Base-by-base conservation (phyloP, 2,113 vertebrate genomes). In the Serinus canaria region DNA sequence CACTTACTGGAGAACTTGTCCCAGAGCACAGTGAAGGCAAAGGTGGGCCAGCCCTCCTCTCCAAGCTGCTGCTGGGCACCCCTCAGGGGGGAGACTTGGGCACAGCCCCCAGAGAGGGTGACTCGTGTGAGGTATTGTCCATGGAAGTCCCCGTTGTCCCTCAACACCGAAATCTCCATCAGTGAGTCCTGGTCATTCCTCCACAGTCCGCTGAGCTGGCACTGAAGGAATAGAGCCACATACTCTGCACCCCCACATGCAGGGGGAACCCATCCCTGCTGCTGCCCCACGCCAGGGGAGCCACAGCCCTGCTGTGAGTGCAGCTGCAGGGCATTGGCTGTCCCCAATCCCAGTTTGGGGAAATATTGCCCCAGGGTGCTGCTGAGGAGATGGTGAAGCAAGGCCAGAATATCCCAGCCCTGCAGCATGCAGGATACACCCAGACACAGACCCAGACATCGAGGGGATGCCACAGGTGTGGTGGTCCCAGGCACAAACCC, bases 1-100 rank as follows among this genome's bases (percentile, higher is more conserved):
- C n/a, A 92, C 96, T 95, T 89, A 95, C 94, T 96, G 68, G 96
- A 96, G 80, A 96, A 96, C 28, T 56, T 93, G 19, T 96, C 89
- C 96, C 96, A 95, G 89, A 3, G 83, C 41, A 95, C 83, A 0
- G 46, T 77, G 76, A 96, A 95, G 83, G 75, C 89, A 0, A 96
- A 96, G 15, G 93, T 94, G 63, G 94, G 80, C 91, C 96, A 90
- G 15, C 27, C 67, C 13, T 66, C 86, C 28, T 92, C 72, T 0
- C 37, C 3, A 6, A n/a, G 83, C 55, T 92, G 83, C 53, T 96
- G 94, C 59, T 95, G 96, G 31, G 25, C 9, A 0, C 94, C 96
- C 3, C 8, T 77, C 37, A 95, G 22, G 0, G 86, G 89, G 7
- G 91, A 96, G 24, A 22, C 2, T 1, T 1, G 44, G 86, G 67